Base-by-base conservation (phyloP, 2,797 vertebrate species). In the Alauda arvensis region DNA sequence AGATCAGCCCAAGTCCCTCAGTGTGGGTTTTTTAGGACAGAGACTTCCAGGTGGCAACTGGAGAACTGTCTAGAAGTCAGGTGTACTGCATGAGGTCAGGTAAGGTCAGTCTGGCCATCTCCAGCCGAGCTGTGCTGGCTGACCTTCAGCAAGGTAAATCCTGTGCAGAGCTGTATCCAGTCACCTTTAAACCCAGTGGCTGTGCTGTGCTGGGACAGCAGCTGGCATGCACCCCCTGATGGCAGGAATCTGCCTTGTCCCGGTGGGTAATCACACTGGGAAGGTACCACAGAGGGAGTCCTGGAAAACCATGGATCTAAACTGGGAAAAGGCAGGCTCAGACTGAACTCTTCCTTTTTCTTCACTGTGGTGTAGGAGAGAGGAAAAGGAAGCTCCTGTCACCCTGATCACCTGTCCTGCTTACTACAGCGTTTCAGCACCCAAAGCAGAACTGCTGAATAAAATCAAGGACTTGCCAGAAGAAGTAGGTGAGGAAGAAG, bases 391-490 rank as follows among this genome's bases (percentile, higher is more conserved):
- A 78, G 43, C 60, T 5, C 62, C 63, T 55, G 56, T 95, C 8
- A 45, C 84, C 26, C n/a, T 96, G 69, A 77, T 96, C 59, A 83
- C 83, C 72, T 97, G 97, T 63, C 94, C 97, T 28, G 94, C 95
- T 29, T 97, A 97, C 83, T 97, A 97, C 77, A 96, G 15, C 0
- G 91, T 97, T 77, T 97, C 97, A 31, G 97, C 97, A 7, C 95
- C 97, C 59, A 97, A 98, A 94, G 96, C 95, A 10, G 96, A 91
- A 12, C 70, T 96, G 61, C 96, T 97, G 85, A 96, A 95, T 81
- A 96, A 96, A 68, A 96, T 97, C 81, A 96, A 89, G 91, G 94
- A 92, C n/a, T 96, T 96, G 92, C 97, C 98, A 11, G 96, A 95
- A 6, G 94, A 97, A 85, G 79, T 72, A 74, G 96, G 93, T 3